Percentiles rank a stretch among this genome's conserved stretches.
Evolutionary conservation across 2,113 vertebrate genomes (phyloP).

Genomic region (Argyrosomus japonicus): DNA sequence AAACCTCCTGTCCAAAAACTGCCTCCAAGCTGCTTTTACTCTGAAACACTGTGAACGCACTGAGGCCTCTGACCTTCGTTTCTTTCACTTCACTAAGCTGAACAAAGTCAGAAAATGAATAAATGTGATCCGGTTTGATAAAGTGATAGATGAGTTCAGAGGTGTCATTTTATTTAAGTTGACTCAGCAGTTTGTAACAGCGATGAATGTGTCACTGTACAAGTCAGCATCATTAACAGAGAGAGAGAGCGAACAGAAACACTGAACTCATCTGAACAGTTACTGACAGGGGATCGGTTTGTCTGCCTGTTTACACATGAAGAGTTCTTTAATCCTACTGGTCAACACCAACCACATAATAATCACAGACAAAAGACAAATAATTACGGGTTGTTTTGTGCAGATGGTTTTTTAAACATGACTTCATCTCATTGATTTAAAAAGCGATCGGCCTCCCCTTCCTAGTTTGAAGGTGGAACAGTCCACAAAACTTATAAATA

Average conservation of each 20-base stretch:
- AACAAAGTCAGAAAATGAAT: background rate
- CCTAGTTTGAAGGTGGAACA: too few species aligned
- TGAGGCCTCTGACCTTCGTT: background rate
- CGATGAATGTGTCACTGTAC: slow-evolving; percentile 3
- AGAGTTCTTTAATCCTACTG: too few species aligned
- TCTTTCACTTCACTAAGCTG: background rate
- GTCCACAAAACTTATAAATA: too few species aligned
- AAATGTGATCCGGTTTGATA: slow-evolving; percentile 4
- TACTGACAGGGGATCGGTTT: too few species aligned
- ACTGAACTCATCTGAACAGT: too few species aligned
- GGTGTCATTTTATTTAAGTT: background rate
- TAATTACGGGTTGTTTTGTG: too few species aligned
- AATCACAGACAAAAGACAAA: too few species aligned
- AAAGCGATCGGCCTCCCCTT: too few species aligned
- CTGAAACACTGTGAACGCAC: background rate
- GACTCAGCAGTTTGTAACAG: slow-evolving; percentile 19
- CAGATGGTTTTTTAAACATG: too few species aligned
- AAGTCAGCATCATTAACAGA: slow-evolving; percentile 22
- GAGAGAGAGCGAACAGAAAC: background rate
- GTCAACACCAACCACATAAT: too few species aligned
- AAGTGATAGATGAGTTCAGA: slow-evolving; percentile 13
- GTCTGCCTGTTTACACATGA: too few species aligned
- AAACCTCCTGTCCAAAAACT: background rate
- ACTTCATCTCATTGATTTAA: too few species aligned
- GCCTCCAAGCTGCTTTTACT: background rate